Base-by-base conservation (phyloP, 2,113 vertebrate species). In the Laticauda colubrina region DNA sequence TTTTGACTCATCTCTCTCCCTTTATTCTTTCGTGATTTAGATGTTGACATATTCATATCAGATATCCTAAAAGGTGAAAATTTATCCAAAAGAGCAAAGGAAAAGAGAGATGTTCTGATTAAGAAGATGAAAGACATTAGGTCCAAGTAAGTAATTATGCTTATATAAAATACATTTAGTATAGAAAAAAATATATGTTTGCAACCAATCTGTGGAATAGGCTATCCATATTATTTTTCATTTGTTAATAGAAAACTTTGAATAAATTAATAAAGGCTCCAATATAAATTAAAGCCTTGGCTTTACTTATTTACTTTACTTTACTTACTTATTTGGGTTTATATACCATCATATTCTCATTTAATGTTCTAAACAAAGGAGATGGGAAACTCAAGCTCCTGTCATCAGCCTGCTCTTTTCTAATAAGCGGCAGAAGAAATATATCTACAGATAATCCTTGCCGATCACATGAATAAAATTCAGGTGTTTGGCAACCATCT, bases 1-100 rank as follows among this genome's bases (percentile, higher is more conserved):
- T 43, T 94, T 94, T 89, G 92, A 97, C 81, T 81, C 96, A 45
- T 96, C 55, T 93, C n/a, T 96, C 94, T 91, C 95, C 5, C 93
- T 95, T 91, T 95, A 53, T 61, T 85, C 87, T 92, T 96, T 96
- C 39, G 90, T 97, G 95, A 55, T 96, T 96, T 97, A 99, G 99
- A 99, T 97, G 93, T 99, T 61, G 98, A 99, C 94, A 92, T 75
- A 15, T 99, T 98, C 97, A 95, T 99, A 95, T 97, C 92, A 29
- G 98, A 99, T 93, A 97, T 95, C 1, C 95, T 99, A 90, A 99
- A 98, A 97, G 98, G 97, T 89, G 99, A 99, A 97, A 98, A 96
- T 97, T 96, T 99, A 93, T 98, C 98, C 93, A 99, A 99, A 97
- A 99, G 98, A 98, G 98, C 98, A 59, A 99, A 99, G 95, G 99